These are phyloP conservation scores for Urophycis tenuis DNA, from an alignment of 2,797 vertebrate genomes.

Conservation along the genomic window DNA sequence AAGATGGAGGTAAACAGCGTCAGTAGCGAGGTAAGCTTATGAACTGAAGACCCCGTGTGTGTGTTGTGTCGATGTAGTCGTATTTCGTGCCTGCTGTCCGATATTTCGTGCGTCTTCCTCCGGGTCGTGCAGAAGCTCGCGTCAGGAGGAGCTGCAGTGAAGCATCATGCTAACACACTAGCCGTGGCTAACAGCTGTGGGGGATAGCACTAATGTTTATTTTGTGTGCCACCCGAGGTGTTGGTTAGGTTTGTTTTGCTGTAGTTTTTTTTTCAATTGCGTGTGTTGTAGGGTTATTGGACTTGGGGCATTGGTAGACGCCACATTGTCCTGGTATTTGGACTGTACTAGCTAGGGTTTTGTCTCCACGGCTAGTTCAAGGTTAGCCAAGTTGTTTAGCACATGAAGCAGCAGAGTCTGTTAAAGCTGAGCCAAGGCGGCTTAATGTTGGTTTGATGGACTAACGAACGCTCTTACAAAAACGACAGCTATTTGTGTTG, in stretches of 20 bases:
- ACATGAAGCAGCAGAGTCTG: constrained; percentile 1
- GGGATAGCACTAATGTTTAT: constrained; percentile 45
- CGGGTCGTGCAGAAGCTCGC: constrained; percentile 39
- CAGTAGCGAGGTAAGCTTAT: constrained; percentile 70
- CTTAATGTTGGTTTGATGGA: background rate
- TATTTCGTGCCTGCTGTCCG: constrained; percentile 10
- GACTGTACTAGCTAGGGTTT: constrained; percentile 49
- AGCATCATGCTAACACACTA: constrained; percentile 63
- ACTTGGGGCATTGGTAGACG: background rate
- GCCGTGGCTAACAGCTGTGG: constrained; percentile 64
- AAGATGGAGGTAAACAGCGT: constrained; percentile 88
- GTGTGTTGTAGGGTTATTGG: background rate
- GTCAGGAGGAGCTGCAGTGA: constrained; percentile 59
- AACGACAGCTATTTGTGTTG: too few species aligned
- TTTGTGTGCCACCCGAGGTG: background rate
- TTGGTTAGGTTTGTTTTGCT: constrained; percentile 45
- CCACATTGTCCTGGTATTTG: constrained; percentile 20
- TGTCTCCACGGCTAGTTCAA: constrained; percentile 57
- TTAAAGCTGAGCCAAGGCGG: background rate
- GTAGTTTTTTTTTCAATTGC: constrained; percentile 13
- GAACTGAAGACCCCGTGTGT: constrained; percentile 9
- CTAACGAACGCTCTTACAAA: too few species aligned
- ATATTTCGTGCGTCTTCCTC: constrained; percentile 21
- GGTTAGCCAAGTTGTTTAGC: constrained; percentile 14
- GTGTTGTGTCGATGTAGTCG: constrained; percentile 27